Evolutionary conservation across 2,113 vertebrate species (phyloP), one percentile per base, ranked within the genome.

Genomic region (Gasterosteus nipponicus): DNA sequence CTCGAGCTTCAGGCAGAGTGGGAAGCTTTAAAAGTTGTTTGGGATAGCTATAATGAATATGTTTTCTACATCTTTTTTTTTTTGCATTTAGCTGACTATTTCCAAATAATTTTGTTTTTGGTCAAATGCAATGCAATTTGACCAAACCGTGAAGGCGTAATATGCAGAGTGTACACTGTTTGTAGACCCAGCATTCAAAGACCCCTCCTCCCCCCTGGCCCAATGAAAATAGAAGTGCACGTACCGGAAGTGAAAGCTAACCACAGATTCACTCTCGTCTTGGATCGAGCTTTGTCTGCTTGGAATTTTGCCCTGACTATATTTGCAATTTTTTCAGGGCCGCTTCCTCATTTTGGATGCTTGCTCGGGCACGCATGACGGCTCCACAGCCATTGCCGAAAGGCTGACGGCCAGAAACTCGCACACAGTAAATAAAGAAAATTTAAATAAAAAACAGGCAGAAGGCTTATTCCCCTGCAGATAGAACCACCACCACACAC

Each of bases 21-120:
- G 14, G 6, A 26, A 69, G 54, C 59, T 69, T 54, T 44, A 41
- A 39, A 31, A n/a, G 29, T 63, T 57, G 39, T 33, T 6, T 14
- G 10, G 15, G 58, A 44, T 41, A 41, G 46, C 10, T 68, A 60
- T 70, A 54, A 82, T 70, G 64, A 77, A 78, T 66, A 59, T 63
- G 44, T 62, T 68, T 65, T 59, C 39, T 73, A 46, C 66, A 75
- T 69, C 54, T 76, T 76, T 26, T 26, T 31, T 73, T 67, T 49
- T n/a, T 18, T 56, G 33, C 18, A n/a, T 82, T 69, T 31, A 62
- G 41, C 19, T 72, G 49, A 31, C 29, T 61, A 14, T 63, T 60
- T 68, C 29, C 62, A 53, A 22, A 35, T 18, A 35, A n/a, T 26
- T 49, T 73, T 26, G n/a, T 22, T 44, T 46, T 54, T 16, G n/a